Percentiles rank a stretch among this genome's conserved stretches.
These are phyloP conservation scores for Prochilodus magdalenae DNA, from an alignment of 2,113 vertebrate genomes.

Conservation along the genomic window DNA sequence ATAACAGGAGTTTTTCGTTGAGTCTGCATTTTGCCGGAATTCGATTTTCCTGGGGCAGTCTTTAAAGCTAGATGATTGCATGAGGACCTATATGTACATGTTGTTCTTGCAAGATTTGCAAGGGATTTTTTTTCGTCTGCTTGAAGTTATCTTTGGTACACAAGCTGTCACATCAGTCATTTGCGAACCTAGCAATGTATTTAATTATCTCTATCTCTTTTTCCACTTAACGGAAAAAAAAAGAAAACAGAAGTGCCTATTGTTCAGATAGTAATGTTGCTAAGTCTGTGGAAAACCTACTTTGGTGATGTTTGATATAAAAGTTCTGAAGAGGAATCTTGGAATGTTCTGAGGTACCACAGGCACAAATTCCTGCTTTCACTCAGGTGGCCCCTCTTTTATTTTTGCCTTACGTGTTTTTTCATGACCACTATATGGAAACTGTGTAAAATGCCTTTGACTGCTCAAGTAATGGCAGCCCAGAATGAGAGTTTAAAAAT, in stretches of 20 bases:
- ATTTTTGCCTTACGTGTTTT: slow-evolving; percentile 34
- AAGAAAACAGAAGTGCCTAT: slow-evolving; percentile 18
- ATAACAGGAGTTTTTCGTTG: not conserved
- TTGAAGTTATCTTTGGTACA: slow-evolving; percentile 19
- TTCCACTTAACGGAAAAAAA: slow-evolving; percentile 23
- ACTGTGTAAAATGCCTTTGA: slow-evolving; percentile 67
- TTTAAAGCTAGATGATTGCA: slow-evolving; percentile 28
- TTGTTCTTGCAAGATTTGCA: slow-evolving; percentile 11
- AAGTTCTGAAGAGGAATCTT: slow-evolving; percentile 23
- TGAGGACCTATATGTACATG: slow-evolving; percentile 39
- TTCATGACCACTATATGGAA: slow-evolving; percentile 71
- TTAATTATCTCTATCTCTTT: slow-evolving; percentile 24
- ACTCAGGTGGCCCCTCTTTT: slow-evolving; percentile 62
- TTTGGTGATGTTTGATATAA: not conserved
- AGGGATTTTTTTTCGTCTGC: slow-evolving; percentile 2
- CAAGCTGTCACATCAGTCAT: slow-evolving; percentile 13
- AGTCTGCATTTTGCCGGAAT: slow-evolving; percentile 9
- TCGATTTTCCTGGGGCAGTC: not conserved
- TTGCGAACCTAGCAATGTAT: slow-evolving; percentile 7
- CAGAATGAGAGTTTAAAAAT: slow-evolving; percentile 23
- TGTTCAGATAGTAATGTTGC: slow-evolving; percentile 15
- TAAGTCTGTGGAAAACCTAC: not conserved
- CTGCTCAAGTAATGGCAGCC: slow-evolving; percentile 57
- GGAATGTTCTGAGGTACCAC: slow-evolving; percentile 40
- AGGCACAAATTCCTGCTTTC: slow-evolving; percentile 25